Evolutionary conservation across 2,888 invertebrate genomes (phyloP).

Genomic region (Ochropleura leucogaster): DNA sequence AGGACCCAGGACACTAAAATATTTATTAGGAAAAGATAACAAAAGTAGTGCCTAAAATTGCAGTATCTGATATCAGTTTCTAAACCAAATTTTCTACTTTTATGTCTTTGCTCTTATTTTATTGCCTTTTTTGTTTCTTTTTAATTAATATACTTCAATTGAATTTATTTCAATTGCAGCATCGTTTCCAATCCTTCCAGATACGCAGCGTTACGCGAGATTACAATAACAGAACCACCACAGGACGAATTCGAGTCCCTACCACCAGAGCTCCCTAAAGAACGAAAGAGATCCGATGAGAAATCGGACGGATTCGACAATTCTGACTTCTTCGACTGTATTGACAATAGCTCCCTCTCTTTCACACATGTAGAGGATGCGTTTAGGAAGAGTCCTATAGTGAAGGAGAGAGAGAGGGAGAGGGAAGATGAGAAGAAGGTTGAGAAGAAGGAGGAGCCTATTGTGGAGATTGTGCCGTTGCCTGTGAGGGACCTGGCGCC

Average conservation of each 20-base stretch:
- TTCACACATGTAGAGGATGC: conserved; percentile 89
- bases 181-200: conserved; percentile 52
- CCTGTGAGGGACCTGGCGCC: conserved; percentile 76
- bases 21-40: too few relatives aligned
- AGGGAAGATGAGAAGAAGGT: conserved; percentile 79
- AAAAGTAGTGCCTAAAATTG: too few relatives aligned
- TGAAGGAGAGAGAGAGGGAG: conserved; percentile 84
- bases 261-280: conserved; percentile 87
- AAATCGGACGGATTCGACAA: conserved; percentile 89
- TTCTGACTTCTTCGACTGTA: conserved; percentile 89
- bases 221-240: conserved; percentile 92
- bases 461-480: conserved; percentile 69
- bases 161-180: conserved; percentile 36
- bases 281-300: conserved; percentile 88
- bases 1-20: too few relatives aligned
- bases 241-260: conserved; percentile 89
- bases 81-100: too few relatives aligned
- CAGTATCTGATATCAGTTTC: too few relatives aligned
- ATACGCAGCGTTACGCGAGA: conserved; percentile 95
- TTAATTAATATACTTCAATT: conserved; percentile 36
- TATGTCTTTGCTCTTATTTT: not conserved
- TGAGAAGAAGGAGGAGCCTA: conserved; percentile 73
- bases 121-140: conserved; percentile 6
- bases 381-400: conserved; percentile 86
- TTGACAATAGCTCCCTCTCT: conserved; percentile 88